A percentile compares a stretch with the other conserved stretches of the same genome.
phyloP scores from a whole-genome alignment of 2,797 vertebrate genomes.

The Scomberomorus guttatus region DNA sequence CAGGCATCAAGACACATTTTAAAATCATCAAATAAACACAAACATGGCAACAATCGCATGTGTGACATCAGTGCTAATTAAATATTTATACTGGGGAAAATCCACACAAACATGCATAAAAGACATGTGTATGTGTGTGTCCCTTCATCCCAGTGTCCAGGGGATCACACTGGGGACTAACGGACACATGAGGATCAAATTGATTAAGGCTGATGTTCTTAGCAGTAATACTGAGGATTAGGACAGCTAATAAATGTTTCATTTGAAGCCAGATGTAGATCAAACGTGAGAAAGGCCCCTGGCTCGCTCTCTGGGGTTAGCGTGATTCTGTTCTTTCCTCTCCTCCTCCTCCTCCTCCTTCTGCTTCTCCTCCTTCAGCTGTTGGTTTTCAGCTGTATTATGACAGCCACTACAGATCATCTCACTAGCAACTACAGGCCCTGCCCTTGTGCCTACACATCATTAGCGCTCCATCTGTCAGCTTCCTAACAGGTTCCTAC shows the following conservation, averaged over 20 bases:
- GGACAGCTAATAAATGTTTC: constrained; percentile 79
- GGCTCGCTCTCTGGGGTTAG: constrained; percentile 46
- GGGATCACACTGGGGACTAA: constrained; percentile 62
- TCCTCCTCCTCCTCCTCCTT: constrained; percentile 21
- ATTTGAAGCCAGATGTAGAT: constrained; percentile 69
- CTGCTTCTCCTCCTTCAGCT: constrained; percentile 69
- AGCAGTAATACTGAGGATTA: constrained; percentile 72
- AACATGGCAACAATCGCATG: constrained; percentile 29
- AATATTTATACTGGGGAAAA: constrained; percentile 70
- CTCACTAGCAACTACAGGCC: constrained; percentile 78
- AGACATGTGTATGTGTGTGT: constrained; percentile 21
- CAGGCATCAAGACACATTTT: constrained; percentile 5
- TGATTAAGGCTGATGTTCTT: constrained; percentile 67
- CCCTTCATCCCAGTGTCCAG: constrained; percentile 36
- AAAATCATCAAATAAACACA: constrained; percentile 39
- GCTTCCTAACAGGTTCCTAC: constrained; percentile 80
- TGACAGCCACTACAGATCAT: constrained; percentile 77
- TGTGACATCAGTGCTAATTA: constrained; percentile 63
- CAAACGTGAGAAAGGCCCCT: constrained; percentile 70
- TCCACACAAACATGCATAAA: constrained; percentile 50
- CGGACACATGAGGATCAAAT: constrained; percentile 69
- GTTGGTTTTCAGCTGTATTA: constrained; percentile 78
- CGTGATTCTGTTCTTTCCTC: constrained; percentile 37
- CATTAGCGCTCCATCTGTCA: constrained; percentile 85
- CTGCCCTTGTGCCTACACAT: constrained; percentile 78